Evolutionary conservation across 2,888 invertebrate genomes (phyloP).

Genomic region (Nudaria mundana): DNA sequence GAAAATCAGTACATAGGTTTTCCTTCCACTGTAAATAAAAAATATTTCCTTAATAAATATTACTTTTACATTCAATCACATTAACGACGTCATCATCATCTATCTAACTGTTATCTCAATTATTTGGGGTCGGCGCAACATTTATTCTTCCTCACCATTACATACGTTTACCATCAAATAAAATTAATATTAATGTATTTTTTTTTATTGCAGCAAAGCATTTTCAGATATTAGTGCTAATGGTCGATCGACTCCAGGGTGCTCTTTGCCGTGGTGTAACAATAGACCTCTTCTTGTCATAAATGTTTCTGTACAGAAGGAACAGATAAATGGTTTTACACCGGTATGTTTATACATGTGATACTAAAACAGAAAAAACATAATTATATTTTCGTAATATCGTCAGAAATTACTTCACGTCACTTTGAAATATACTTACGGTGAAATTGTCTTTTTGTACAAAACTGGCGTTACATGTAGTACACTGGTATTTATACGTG

Average conservation of each 20-base stretch:
- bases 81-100: too few species aligned
- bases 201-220: too few species aligned
- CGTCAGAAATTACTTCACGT: neutral
- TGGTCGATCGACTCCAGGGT: conserved; percentile 50
- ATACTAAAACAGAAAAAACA: conserved; percentile 49
- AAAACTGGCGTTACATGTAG: conserved; percentile 58
- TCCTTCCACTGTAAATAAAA: too few species aligned
- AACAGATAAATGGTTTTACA: conserved; percentile 95
- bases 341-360: conserved; percentile 87
- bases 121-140: too few species aligned
- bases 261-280: conserved; percentile 59
- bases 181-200: too few species aligned
- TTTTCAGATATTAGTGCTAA: conserved; percentile 52
- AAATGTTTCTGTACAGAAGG: conserved; percentile 79
- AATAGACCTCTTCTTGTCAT: conserved; percentile 60
- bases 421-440: conserved; percentile 40
- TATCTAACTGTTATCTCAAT: too few species aligned
- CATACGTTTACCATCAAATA: too few species aligned
- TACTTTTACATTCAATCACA: too few species aligned
- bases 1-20: too few species aligned
- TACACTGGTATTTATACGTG: conserved; percentile 55
- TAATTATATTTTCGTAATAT: neutral
- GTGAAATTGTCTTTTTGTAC: conserved; percentile 59
- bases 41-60: too few species aligned
- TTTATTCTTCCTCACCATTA: too few species aligned